phyloP scores from a whole-genome alignment of 2,888 invertebrate genomes.

The Drosophila anomelani region DNA sequence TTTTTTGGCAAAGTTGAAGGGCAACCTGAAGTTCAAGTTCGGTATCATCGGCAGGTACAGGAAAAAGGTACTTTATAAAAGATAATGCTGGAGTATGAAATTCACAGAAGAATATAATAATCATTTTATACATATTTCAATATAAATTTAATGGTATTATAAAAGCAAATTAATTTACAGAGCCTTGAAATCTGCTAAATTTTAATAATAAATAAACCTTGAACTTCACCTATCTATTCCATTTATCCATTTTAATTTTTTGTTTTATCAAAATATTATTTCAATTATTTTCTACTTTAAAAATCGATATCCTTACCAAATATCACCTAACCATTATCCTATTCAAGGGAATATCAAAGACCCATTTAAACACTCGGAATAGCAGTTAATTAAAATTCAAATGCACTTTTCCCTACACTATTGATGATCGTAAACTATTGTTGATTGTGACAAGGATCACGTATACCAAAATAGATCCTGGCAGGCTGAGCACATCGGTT shows the following conservation, averaged over 20 bases:
- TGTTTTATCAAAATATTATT: too few relatives aligned
- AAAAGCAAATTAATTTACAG: background rate
- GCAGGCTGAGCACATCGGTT: conserved; percentile 66
- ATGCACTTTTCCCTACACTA: conserved; percentile 14
- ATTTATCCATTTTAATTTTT: too few relatives aligned
- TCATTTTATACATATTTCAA: background rate
- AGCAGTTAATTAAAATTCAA: conserved; percentile 13
- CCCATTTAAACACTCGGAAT: background rate
- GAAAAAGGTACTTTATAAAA: background rate
- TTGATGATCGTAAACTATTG: conserved; percentile 8
- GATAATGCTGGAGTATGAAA: background rate
- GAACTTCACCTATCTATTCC: too few relatives aligned
- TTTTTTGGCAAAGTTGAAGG: conserved; percentile 70
- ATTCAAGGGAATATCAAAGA: background rate
- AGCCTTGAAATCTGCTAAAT: background rate
- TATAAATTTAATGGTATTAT: background rate
- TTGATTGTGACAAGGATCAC: conserved; percentile 24
- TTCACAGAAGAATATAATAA: too few relatives aligned
- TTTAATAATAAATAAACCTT: background rate
- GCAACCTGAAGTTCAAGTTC: conserved; percentile 74
- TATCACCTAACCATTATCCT: background rate
- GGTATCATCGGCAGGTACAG: conserved; percentile 7
- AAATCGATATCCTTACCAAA: background rate
- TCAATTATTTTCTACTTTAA: background rate
- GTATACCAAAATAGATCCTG: conserved; percentile 11